Conservation (phyloP, 2,113 vertebrate species). For the Clarias gariepinus region DNA sequence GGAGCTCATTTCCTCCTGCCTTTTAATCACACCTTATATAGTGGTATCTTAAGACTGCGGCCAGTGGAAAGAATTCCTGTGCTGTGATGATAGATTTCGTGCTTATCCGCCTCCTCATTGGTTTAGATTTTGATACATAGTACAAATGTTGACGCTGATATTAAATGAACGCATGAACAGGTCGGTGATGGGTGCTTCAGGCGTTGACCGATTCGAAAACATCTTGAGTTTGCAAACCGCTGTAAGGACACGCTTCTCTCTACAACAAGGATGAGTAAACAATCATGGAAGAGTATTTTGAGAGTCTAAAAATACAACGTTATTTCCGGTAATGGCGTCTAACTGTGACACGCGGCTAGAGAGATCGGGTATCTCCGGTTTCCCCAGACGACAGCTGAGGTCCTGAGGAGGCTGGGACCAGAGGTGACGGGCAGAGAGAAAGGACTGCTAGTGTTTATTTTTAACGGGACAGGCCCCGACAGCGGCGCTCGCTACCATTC, state of each 20-base stretch:
- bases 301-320: constrained; percentile 62
- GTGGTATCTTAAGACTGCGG: constrained; percentile 25
- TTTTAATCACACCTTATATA: constrained; percentile 53
- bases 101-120: constrained; percentile 43
- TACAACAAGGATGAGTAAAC: constrained; percentile 52
- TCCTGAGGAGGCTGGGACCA: constrained; percentile 57
- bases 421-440: constrained; percentile 53
- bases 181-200: neutral
- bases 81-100: constrained; percentile 48
- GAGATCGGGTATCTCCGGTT: constrained; percentile 58
- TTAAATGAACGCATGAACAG: neutral
- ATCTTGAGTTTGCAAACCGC: neutral
- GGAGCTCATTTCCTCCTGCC: constrained; percentile 31
- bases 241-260: neutral
- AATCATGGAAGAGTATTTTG: constrained; percentile 56
- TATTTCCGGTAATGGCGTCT: constrained; percentile 70
- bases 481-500: constrained; percentile 59
- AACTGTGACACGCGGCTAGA: constrained; percentile 52
- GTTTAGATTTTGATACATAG: constrained; percentile 29
- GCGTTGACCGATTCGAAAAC: neutral
- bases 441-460: constrained; percentile 66
- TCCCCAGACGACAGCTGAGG: constrained; percentile 76
- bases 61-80: constrained; percentile 49
- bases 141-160: neutral
- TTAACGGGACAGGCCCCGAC: constrained; percentile 63